phyloP scores from a whole-genome alignment of 2,888 invertebrate genomes.

The Polymixis lichenea region DNA sequence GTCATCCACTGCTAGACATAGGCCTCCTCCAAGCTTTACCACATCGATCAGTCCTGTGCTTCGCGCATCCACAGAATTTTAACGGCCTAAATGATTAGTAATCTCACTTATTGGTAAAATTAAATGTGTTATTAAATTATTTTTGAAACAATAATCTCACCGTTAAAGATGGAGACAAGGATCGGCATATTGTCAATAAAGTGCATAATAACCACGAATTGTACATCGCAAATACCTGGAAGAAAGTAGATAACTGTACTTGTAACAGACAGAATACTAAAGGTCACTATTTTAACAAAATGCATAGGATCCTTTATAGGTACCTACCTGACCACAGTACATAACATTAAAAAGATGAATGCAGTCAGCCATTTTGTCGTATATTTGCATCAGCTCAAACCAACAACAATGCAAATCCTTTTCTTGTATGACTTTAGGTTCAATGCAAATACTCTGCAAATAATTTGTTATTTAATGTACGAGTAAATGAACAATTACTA shows the following conservation, averaged over 20 bases:
- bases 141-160: conserved; percentile 59
- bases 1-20: not conserved
- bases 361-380: conserved; percentile 80
- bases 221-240: conserved; percentile 79
- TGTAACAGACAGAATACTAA: not conserved
- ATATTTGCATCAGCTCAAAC: conserved; percentile 83
- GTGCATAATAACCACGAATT: conserved; percentile 77
- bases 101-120: not conserved
- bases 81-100: not conserved
- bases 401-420: conserved; percentile 72
- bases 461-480: not conserved
- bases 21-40: not conserved
- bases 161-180: conserved; percentile 77
- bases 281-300: not conserved
- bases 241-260: conserved; percentile 20
- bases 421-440: conserved; percentile 61
- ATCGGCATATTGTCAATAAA: conserved; percentile 76
- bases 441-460: conserved; percentile 46
- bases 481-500: not conserved
- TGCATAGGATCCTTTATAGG: not conserved
- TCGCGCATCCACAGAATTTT: not conserved
- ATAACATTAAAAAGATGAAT: conserved; percentile 78
- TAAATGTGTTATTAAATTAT: not conserved
- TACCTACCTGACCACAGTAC: conserved; percentile 80
- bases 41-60: not conserved